Percentiles rank a stretch among this genome's conserved stretches.
Evolutionary conservation across 1,140 invertebrate species (phyloP).

Genomic region (Dreissena polymorpha): DNA sequence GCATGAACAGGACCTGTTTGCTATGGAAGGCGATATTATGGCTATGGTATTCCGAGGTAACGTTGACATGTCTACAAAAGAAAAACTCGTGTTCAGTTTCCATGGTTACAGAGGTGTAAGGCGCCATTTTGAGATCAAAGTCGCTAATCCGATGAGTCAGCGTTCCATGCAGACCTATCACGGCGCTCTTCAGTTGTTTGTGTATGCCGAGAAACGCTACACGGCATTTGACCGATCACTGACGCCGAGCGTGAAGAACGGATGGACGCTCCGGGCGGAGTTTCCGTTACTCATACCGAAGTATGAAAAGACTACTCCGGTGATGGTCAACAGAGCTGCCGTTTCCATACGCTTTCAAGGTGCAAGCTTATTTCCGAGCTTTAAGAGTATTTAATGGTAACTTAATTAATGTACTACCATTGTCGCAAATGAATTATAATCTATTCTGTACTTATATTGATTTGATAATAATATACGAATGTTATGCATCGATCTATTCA

Average conservation of each 20-base stretch:
- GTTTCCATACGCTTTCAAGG: slow-evolving; percentile 39
- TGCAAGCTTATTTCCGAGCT: neutral
- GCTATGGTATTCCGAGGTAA: slow-evolving; percentile 43
- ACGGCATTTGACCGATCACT: slow-evolving; percentile 12
- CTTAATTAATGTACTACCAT: neutral
- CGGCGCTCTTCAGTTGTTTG: slow-evolving; percentile 41
- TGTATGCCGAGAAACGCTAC: no score
- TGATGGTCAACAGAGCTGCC: slow-evolving; percentile 42
- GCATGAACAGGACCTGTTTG: no score
- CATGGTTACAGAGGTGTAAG: slow-evolving; percentile 36
- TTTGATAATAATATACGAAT: neutral
- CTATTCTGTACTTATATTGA: neutral
- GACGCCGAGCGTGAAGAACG: slow-evolving; percentile 19
- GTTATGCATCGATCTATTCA: neutral
- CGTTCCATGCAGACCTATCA: slow-evolving; percentile 40
- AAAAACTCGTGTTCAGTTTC: slow-evolving; percentile 29
- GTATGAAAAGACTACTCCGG: slow-evolving; percentile 40
- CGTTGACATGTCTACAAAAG: slow-evolving; percentile 22
- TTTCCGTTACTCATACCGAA: slow-evolving; percentile 45
- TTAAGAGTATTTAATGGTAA: neutral
- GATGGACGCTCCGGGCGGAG: slow-evolving; percentile 36
- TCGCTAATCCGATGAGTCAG: slow-evolving; percentile 32
- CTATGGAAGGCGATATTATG: slow-evolving; percentile 20
- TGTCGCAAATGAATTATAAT: neutral
- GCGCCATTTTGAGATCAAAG: slow-evolving; percentile 38